phyloP scores from a whole-genome alignment of 2,888 invertebrate genomes.

The Zaprionus bogoriensis region DNA sequence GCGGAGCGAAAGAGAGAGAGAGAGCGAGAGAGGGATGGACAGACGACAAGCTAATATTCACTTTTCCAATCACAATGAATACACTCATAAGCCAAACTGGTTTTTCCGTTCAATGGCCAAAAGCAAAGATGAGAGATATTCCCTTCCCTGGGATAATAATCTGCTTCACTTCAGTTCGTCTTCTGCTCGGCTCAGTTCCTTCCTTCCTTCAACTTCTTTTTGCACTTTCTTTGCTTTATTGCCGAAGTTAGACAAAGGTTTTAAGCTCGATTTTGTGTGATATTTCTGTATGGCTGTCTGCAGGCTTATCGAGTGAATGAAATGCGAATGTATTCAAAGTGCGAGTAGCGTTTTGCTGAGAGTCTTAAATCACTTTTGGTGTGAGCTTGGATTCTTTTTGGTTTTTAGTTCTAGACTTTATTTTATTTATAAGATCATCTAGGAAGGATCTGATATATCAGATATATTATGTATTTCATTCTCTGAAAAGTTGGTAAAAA shows the following conservation, averaged over 20 bases:
- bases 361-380: too few relatives aligned
- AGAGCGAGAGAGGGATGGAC: neutral
- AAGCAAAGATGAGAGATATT: neutral
- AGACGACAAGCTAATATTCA: slow-evolving; percentile 37
- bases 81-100: slow-evolving; percentile 15
- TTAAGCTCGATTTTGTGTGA: neutral
- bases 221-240: neutral
- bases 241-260: neutral
- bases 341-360: too few relatives aligned
- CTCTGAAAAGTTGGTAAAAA: too few relatives aligned
- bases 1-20: neutral
- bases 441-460: too few relatives aligned
- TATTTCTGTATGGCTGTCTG: too few relatives aligned
- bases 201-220: neutral
- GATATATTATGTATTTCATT: too few relatives aligned
- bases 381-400: too few relatives aligned
- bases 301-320: neutral
- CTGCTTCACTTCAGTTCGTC: neutral
- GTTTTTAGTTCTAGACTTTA: too few relatives aligned
- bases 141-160: neutral
- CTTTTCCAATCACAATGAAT: slow-evolving; percentile 16
- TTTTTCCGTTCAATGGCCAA: neutral
- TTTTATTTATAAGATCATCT: too few relatives aligned
- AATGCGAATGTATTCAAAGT: neutral
- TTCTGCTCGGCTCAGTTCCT: too few relatives aligned